Evolutionary conservation across 2,113 vertebrate genomes (phyloP).

Genomic region (Gasterosteus nipponicus): DNA sequence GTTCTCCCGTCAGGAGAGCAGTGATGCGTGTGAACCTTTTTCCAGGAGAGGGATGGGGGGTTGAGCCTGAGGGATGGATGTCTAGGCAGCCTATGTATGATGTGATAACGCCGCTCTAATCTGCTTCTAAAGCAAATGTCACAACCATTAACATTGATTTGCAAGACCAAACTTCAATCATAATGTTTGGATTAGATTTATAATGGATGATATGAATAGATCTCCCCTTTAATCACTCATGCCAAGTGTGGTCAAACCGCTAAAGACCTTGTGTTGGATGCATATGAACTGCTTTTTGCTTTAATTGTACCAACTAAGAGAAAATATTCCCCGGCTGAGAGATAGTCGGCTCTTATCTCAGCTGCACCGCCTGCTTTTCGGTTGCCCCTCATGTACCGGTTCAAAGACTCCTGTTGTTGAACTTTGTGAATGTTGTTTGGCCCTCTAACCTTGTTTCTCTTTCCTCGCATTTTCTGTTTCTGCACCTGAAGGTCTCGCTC

Average conservation of each 20-base stretch:
- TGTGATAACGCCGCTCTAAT: not conserved
- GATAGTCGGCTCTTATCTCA: slow-evolving; percentile 11
- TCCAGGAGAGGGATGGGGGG: not conserved
- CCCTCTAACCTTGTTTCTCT: slow-evolving; percentile 83
- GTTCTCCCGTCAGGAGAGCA: not conserved
- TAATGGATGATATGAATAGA: not conserved
- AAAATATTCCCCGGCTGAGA: slow-evolving; percentile 7
- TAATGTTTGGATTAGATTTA: slow-evolving; percentile 1
- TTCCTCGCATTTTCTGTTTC: slow-evolving; percentile 71
- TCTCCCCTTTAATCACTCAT: not conserved
- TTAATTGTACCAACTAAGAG: not conserved
- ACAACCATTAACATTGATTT: not conserved
- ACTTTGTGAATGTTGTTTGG: slow-evolving; percentile 85
- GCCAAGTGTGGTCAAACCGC: not conserved
- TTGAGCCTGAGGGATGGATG: slow-evolving; percentile 6
- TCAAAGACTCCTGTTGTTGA: slow-evolving; percentile 78
- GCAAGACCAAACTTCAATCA: not conserved
- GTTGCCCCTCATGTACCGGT: slow-evolving; percentile 33
- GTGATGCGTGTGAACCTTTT: not conserved
- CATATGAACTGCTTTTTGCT: not conserved
- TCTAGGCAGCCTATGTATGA: not conserved
- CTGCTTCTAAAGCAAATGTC: not conserved
- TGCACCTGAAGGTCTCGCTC: slow-evolving; percentile 83
- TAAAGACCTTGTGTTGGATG: not conserved
- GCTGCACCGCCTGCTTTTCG: slow-evolving; percentile 48